Evolutionary conservation across 2,113 vertebrate genomes (phyloP).

Genomic region (Notarius quadriscutis): DNA sequence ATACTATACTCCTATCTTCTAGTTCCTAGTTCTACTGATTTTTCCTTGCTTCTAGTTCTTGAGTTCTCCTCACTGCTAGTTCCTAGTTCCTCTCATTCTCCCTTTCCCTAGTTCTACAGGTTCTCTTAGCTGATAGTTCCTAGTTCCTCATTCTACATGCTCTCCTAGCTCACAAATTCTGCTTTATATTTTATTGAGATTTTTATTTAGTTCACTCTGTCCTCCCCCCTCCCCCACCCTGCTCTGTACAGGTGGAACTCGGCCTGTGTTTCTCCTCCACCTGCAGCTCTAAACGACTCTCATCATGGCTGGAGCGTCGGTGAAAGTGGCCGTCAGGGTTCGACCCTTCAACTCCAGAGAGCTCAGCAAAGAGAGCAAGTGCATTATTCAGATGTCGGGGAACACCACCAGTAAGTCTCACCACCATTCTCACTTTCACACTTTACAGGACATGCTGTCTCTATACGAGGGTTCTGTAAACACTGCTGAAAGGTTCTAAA

Average conservation of each 20-base stretch:
- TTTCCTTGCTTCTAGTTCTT: no score
- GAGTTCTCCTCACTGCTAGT: no score
- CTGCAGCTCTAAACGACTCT: slow-evolving; percentile 46
- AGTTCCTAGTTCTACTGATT: no score
- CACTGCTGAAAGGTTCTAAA: not conserved
- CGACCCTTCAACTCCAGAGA: slow-evolving; percentile 98
- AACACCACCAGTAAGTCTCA: slow-evolving; percentile 94
- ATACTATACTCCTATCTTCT: no score
- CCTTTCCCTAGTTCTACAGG: no score
- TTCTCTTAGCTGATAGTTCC: no score
- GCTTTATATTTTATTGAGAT: no score
- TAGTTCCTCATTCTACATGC: no score
- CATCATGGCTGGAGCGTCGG: slow-evolving; percentile 89
- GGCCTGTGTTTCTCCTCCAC: slow-evolving; percentile 56
- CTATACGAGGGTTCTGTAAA: not conserved
- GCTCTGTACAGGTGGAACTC: slow-evolving; percentile 58
- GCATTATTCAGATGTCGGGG: slow-evolving; percentile 98
- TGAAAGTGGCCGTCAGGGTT: slow-evolving; percentile 97
- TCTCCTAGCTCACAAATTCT: no score
- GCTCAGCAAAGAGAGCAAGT: slow-evolving; percentile 92
- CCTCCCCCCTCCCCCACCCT: not conserved
- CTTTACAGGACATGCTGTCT: not conserved
- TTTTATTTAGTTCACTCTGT: not conserved
- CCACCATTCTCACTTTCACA: not conserved
- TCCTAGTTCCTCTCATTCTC: no score